Conservation (phyloP, 2,113 vertebrate genomes). For the Ptychochromis oligacanthus region DNA sequence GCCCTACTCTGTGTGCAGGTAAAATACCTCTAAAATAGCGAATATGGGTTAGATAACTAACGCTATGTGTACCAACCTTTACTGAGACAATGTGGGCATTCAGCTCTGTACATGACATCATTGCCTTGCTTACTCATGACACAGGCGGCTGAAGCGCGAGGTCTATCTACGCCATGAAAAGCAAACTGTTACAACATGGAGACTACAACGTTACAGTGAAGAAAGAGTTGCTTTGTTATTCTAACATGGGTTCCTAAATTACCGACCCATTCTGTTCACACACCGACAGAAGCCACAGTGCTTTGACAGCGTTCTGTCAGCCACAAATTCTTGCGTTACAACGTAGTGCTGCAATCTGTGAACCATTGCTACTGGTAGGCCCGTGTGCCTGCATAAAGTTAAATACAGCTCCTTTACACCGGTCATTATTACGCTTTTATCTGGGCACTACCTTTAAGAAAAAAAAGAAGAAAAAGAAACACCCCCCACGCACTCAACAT, state of each 20-base stretch:
- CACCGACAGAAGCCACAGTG: neutral
- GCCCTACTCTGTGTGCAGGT: neutral
- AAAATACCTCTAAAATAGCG: accelerated
- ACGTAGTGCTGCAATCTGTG: neutral
- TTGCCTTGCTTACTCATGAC: conserved; percentile 45
- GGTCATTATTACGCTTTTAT: neutral
- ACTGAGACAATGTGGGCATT: conserved; percentile 28
- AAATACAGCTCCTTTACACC: neutral
- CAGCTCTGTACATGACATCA: conserved; percentile 52
- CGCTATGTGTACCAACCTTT: neutral
- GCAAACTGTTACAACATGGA: neutral
- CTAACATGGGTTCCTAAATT: neutral
- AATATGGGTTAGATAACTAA: neutral
- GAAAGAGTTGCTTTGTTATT: neutral
- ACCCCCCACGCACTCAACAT: too few species aligned
- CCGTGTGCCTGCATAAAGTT: neutral
- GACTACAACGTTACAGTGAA: neutral
- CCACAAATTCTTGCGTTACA: conserved; percentile 47
- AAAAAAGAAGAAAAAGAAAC: too few species aligned
- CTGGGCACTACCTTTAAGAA: too few species aligned
- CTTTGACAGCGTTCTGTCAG: neutral
- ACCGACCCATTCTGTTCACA: neutral
- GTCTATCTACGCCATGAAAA: conserved; percentile 42
- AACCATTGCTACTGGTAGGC: conserved; percentile 26
- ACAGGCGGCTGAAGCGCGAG: conserved; percentile 16